Percentiles rank a stretch among this genome's conserved stretches.
These are phyloP conservation scores for Dromococcyx pavoninus DNA, from an alignment of 2,797 vertebrate species.

Conservation along the genomic window DNA sequence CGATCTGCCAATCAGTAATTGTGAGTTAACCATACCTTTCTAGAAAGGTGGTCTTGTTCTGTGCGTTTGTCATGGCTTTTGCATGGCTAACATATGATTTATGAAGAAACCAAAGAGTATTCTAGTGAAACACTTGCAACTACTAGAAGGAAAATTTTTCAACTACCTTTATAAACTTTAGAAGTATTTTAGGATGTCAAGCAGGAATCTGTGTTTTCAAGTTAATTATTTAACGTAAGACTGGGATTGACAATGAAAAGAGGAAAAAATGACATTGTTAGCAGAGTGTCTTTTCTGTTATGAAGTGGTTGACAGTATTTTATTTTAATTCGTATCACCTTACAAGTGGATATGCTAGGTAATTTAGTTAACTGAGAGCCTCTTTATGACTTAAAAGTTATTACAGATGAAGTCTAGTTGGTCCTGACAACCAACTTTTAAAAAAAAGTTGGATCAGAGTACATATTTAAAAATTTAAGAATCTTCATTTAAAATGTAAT, in stretches of 20 bases:
- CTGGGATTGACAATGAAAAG: neutral
- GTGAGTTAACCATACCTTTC: neutral
- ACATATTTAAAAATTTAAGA: neutral
- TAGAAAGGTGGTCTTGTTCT: neutral
- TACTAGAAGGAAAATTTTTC: neutral
- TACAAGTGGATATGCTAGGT: neutral
- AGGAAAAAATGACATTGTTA: neutral
- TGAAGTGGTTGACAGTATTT: neutral
- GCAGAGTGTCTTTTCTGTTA: neutral
- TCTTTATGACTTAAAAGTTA: neutral
- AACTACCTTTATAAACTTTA: neutral
- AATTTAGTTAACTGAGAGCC: neutral
- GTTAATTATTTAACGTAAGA: neutral
- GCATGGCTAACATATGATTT: constrained; percentile 13
- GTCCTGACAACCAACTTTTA: neutral
- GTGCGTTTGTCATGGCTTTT: constrained; percentile 6
- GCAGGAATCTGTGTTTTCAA: neutral
- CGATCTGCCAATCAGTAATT: neutral
- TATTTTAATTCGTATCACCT: neutral
- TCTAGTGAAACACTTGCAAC: neutral
- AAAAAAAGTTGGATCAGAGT: neutral
- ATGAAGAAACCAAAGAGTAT: neutral
- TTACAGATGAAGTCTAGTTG: neutral
- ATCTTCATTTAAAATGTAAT: neutral
- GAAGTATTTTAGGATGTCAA: neutral